Evolutionary conservation across 2,888 invertebrate genomes (phyloP).

Genomic region (Lamellibrachia satsuma): DNA sequence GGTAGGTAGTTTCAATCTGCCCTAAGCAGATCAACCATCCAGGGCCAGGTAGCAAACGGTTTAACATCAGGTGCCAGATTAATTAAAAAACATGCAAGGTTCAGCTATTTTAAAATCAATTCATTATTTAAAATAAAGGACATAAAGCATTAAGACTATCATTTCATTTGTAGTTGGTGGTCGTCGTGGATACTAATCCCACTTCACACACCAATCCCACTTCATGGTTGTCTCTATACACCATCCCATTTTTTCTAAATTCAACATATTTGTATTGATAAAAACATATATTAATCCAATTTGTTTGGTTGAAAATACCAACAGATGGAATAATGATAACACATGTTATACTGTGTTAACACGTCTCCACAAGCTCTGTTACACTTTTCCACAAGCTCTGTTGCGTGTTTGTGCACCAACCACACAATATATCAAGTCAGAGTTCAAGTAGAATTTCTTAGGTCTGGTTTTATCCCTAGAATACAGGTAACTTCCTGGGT

Average conservation of each 20-base stretch:
- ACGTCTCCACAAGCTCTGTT: not conserved
- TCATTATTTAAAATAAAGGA: not conserved
- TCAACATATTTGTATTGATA: not conserved
- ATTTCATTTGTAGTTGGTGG: not conserved
- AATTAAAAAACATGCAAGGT: too few species aligned
- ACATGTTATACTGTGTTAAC: not conserved
- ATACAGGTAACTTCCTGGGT: not conserved
- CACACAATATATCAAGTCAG: not conserved
- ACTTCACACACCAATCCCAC: not conserved
- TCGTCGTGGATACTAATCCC: not conserved
- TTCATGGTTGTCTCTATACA: not conserved
- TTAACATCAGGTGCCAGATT: too few species aligned
- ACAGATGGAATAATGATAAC: not conserved
- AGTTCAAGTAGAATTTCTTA: not conserved
- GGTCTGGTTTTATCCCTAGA: not conserved
- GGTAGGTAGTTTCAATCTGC: too few species aligned
- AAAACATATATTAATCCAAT: not conserved
- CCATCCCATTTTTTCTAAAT: not conserved
- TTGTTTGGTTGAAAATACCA: not conserved
- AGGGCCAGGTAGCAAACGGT: too few species aligned
- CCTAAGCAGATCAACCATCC: too few species aligned
- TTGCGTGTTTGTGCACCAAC: not conserved
- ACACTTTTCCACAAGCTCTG: not conserved
- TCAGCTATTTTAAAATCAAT: not conserved
- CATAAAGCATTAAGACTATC: not conserved